These are phyloP conservation scores for Hylia prasina DNA, from an alignment of 2,113 vertebrate species.

Conservation along the genomic window DNA sequence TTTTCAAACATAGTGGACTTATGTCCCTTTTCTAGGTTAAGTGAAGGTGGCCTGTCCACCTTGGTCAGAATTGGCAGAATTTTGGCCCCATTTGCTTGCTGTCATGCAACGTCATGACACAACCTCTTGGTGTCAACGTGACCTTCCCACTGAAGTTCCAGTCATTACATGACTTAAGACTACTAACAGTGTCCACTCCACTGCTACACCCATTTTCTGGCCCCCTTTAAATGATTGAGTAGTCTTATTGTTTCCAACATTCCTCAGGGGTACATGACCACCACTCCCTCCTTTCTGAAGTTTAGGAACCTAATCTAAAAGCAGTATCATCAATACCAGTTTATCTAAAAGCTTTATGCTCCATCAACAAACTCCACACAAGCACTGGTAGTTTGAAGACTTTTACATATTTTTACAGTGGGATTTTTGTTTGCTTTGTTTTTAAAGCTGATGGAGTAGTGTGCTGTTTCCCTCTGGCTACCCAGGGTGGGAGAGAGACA, in stretches of 20 bases:
- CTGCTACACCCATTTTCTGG: background rate
- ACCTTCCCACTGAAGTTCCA: background rate
- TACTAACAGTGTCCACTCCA: background rate
- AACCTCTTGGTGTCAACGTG: background rate
- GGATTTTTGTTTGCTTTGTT: background rate
- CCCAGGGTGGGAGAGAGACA: background rate
- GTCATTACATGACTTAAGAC: background rate
- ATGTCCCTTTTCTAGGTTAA: background rate
- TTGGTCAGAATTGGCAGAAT: background rate
- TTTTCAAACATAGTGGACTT: background rate
- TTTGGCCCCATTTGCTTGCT: background rate
- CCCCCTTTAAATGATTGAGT: background rate
- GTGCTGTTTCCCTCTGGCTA: background rate
- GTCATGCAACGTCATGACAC: background rate
- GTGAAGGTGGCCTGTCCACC: background rate
- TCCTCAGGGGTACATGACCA: no score
- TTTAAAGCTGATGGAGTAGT: fast-evolving
- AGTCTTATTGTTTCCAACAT: background rate
- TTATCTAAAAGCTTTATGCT: background rate
- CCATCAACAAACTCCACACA: fast-evolving
- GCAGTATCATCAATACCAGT: background rate
- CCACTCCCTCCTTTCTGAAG: background rate
- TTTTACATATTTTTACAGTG: background rate
- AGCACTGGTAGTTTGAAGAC: background rate
- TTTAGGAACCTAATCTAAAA: background rate